phyloP scores from a whole-genome alignment of 2,888 invertebrate species.

The Lacanobia oleracea region DNA sequence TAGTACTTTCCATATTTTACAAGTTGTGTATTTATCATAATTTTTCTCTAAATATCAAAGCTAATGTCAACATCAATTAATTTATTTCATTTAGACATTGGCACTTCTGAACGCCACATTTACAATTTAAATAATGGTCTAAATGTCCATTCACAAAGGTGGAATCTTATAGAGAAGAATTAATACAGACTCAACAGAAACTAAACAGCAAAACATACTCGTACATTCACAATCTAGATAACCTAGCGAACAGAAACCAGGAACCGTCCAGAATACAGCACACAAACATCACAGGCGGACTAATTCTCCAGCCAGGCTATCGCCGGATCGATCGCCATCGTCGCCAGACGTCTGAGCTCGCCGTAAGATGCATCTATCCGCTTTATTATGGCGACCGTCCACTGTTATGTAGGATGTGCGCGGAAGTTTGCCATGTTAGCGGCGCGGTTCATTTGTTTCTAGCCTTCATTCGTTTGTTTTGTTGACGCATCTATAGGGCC shows the following conservation, averaged over 20 bases:
- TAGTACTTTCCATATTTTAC: too few species aligned
- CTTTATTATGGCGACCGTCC: background rate
- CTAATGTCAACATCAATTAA: too few species aligned
- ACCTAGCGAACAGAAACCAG: background rate
- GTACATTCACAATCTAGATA: background rate
- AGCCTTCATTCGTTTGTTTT: background rate
- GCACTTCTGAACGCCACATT: too few species aligned
- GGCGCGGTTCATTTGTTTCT: background rate
- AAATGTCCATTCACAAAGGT: too few species aligned
- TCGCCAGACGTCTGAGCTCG: conserved; percentile 36
- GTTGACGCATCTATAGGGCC: too few species aligned
- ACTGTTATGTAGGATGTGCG: background rate
- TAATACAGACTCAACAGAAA: background rate
- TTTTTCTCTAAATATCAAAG: too few species aligned
- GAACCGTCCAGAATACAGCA: background rate
- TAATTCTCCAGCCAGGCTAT: conserved; percentile 10
- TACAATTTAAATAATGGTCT: too few species aligned
- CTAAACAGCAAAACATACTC: background rate
- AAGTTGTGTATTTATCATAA: too few species aligned
- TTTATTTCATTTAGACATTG: too few species aligned
- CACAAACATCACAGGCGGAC: conserved; percentile 5
- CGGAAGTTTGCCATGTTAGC: background rate
- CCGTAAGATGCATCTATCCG: conserved; percentile 20
- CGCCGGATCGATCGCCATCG: conserved; percentile 42
- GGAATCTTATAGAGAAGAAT: too few species aligned